Evolutionary conservation across 2,888 invertebrate genomes (phyloP), one percentile per base, ranked within the genome.

Genomic region (Trichogramma evanescens): DNA sequence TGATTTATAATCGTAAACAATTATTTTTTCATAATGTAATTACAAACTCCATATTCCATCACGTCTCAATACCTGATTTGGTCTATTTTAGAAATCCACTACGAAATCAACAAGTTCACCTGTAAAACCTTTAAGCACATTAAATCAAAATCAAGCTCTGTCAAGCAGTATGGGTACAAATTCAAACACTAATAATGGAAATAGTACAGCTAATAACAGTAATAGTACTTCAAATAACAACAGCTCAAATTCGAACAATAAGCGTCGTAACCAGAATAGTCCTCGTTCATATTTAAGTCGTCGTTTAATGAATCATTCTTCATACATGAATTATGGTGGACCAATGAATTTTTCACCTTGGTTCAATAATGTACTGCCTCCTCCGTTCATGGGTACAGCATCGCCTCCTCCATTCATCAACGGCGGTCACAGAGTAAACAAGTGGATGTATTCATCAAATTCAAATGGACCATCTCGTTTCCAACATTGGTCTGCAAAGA

Each of bases 401-500:
- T 74, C 75, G 6, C 72, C 75, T 10, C 75, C 76, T n/a, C 74
- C 76, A n/a, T 76, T 74, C 50, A 71, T 74, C 58, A 26, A 26
- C 26, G 66, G 67, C 50, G 72, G 73, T 52, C 75, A 74, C 53
- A 69, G 76, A 48, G 72, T 71, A 44, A 75, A 71, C 62, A 76
- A 76, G 63, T 76, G 76, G 76, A 66, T 72, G 38, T 74, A 75
- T 65, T 75, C 74, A 50, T 72, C 75, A 56, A 75, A 72, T 65
- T 71, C 75, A 10, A 66, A 72, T 59, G 76, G 75, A 65, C 72
- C 75, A 42, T 67, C 75, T 50, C 74, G 76, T 70, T 75, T 76
- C 63, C 76, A 76, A 56, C 76, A 75, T 54, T 76, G 75, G 76
- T 74, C 76, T 54, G 72, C 74, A 9, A 75, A 74, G 71, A 71